Percentiles rank a stretch among this genome's conserved stretches.
These are phyloP conservation scores for Miniopterus natalensis DNA, from an alignment of 2,113 vertebrate genomes.

Conservation along the genomic window DNA sequence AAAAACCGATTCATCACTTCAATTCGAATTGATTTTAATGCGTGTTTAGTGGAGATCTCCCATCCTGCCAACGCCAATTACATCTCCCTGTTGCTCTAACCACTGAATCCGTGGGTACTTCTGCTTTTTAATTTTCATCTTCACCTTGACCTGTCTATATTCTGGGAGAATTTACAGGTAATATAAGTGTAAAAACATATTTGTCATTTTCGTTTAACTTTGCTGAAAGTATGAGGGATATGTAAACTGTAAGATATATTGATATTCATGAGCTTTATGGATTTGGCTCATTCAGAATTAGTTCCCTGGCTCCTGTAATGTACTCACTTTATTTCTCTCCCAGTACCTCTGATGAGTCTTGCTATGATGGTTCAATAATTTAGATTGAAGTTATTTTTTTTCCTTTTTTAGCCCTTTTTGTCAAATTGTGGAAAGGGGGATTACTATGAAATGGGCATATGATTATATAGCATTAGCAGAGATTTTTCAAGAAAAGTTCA, in stretches of 20 bases:
- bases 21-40: slow-evolving; percentile 55
- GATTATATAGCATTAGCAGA: slow-evolving; percentile 25
- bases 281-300: background rate
- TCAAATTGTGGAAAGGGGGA: background rate
- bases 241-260: background rate
- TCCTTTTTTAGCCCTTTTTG: slow-evolving; percentile 21
- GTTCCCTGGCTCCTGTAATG: background rate
- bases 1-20: slow-evolving; percentile 73
- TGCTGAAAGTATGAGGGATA: background rate
- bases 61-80: background rate
- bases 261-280: background rate
- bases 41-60: slow-evolving; percentile 71
- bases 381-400: background rate
- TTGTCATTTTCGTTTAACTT: slow-evolving; percentile 67
- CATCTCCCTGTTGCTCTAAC: slow-evolving; percentile 35
- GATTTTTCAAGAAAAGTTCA: slow-evolving; percentile 56
- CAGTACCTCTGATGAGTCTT: slow-evolving; percentile 63
- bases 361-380: slow-evolving; percentile 48
- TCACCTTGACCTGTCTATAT: background rate
- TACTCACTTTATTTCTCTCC: background rate
- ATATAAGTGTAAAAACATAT: slow-evolving; percentile 35
- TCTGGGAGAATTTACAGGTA: slow-evolving; percentile 44
- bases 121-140: background rate
- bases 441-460: slow-evolving; percentile 60
- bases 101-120: background rate